phyloP scores from a whole-genome alignment of 2,888 invertebrate species.

The Eilema griseolum region DNA sequence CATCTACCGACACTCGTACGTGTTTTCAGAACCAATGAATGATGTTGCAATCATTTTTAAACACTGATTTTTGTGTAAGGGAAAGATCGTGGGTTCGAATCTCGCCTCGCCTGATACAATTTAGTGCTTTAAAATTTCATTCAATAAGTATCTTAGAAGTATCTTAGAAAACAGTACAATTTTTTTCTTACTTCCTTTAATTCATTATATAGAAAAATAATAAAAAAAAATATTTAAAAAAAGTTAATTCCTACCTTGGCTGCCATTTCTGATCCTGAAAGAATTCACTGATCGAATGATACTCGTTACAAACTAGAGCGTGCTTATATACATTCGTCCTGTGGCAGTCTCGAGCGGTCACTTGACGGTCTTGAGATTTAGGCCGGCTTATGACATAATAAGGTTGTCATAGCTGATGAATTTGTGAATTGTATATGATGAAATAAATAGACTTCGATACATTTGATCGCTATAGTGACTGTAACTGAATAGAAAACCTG shows the following conservation, averaged over 20 bases:
- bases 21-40: too few relatives aligned
- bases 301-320: constrained; percentile 35
- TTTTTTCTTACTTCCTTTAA: too few relatives aligned
- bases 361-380: constrained; percentile 57
- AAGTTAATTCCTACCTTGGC: constrained; percentile 64
- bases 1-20: too few relatives aligned
- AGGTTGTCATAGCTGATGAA: constrained; percentile 28
- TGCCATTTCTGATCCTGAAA: constrained; percentile 69
- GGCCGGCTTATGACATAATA: constrained; percentile 38
- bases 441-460: background rate
- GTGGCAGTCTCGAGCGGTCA: constrained; percentile 32
- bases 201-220: too few relatives aligned
- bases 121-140: too few relatives aligned
- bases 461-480: background rate
- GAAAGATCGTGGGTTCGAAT: too few relatives aligned
- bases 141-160: too few relatives aligned
- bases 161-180: too few relatives aligned
- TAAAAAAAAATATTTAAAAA: too few relatives aligned
- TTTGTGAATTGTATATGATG: background rate
- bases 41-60: too few relatives aligned
- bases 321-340: constrained; percentile 60
- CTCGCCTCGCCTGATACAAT: too few relatives aligned
- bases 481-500: background rate
- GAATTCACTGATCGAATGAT: constrained; percentile 68
- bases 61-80: too few relatives aligned